Base-by-base conservation (phyloP, 2,113 vertebrate genomes). In the Turnix velox region DNA sequence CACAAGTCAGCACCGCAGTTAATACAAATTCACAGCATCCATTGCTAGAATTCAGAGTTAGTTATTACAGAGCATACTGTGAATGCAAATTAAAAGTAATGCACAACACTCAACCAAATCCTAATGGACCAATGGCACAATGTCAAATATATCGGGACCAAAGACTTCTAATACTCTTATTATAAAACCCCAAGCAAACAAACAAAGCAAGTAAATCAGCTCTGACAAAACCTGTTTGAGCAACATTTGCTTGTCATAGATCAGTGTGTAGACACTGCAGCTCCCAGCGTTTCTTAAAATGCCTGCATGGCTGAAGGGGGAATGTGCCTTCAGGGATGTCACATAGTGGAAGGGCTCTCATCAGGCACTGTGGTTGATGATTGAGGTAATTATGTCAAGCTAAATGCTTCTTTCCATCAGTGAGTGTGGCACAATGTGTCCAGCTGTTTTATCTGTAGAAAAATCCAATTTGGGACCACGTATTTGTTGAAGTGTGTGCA, bases 1-100 rank as follows among this genome's bases (percentile, higher is more conserved):
- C 48, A 78, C 77, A 87, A 90, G 93, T 85, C 78, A 46, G 49
- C 1, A 0, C 77, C 90, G 73, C 72, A 88, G 79, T 88, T 97
- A 96, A 87, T 94, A 95, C 74, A 69, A 67, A 91, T 91, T 95
- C 95, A 93, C 96, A 97, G 95, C 92, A 92, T 91, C 84, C 46
- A 27, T 58, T 85, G 87, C 84, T 81, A 52, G 80, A 93, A 92
- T 92, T 94, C 92, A 76, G 79, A 87, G 81, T 57, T 84, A 96
- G 81, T 84, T 93, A 91, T 96, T 93, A 95, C 71, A 58, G 74
- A 88, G 63, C 95, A 88, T 46, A 87, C 93, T 96, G 90, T 93
- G 95, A 96, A 95, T 96, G 85, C 93, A 96, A 95, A 97, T 96
- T 92, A 95, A 94, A 87, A 95, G 78, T 89, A 94, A 67, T 40